Conservation (phyloP, 1,140 invertebrate species). For the Callitettix versicolor region DNA sequence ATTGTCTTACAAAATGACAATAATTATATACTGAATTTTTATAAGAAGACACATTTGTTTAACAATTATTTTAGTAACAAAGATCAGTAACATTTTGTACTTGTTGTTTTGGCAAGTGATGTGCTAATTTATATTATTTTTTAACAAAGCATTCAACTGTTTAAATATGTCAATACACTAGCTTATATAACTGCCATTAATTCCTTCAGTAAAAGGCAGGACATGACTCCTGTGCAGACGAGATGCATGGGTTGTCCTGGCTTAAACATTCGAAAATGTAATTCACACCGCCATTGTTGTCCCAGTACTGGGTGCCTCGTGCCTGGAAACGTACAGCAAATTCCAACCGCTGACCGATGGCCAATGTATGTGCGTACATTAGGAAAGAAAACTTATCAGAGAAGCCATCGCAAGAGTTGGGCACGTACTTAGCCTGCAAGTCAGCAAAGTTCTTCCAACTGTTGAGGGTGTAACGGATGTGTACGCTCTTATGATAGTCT, state of each 20-base stretch:
- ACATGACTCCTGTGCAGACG: constrained; percentile 14
- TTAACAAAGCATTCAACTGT: too few relatives aligned
- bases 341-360: constrained; percentile 61
- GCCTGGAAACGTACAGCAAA: constrained; percentile 75
- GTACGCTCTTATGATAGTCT: constrained; percentile 83
- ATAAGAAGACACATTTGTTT: too few relatives aligned
- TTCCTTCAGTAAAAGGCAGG: constrained; percentile 14
- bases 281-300: constrained; percentile 75
- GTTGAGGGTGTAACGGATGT: constrained; percentile 76
- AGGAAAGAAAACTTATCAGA: constrained; percentile 81
- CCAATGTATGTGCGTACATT: constrained; percentile 52
- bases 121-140: too few relatives aligned
- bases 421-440: constrained; percentile 68
- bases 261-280: constrained; percentile 75
- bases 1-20: too few relatives aligned
- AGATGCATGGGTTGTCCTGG: not conserved
- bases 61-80: too few relatives aligned
- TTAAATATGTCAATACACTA: too few relatives aligned
- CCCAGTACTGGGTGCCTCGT: constrained; percentile 78
- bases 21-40: too few relatives aligned
- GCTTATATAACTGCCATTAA: too few relatives aligned
- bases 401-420: constrained; percentile 83
- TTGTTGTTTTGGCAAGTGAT: too few relatives aligned
- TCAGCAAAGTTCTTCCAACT: constrained; percentile 77
- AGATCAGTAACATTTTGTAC: too few relatives aligned